These are phyloP conservation scores for Pterocles orientalis DNA, from an alignment of 2,113 vertebrate species.

Conservation along the genomic window DNA sequence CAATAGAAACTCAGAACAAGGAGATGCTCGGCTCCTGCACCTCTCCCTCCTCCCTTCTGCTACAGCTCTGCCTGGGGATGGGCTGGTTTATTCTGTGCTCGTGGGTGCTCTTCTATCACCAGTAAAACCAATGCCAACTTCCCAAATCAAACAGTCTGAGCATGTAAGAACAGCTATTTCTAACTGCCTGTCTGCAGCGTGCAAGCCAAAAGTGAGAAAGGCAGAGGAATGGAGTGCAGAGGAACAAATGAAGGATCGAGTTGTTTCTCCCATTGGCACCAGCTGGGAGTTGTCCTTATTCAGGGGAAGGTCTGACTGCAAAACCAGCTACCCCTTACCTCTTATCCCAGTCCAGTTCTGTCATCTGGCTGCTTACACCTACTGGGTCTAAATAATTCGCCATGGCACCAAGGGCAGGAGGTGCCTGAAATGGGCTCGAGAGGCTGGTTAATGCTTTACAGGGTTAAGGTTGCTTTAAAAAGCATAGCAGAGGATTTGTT, in stretches of 20 bases:
- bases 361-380: constrained; percentile 1
- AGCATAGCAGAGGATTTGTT: neutral
- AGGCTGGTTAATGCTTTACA: constrained; percentile 12
- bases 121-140: constrained; percentile 54
- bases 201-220: constrained; percentile 46
- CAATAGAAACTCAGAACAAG: constrained; percentile 40
- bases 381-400: neutral
- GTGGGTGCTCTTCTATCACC: constrained; percentile 49
- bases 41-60: constrained; percentile 45
- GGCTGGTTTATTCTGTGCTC: constrained; percentile 25
- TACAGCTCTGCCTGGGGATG: constrained; percentile 39
- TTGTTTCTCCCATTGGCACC: constrained; percentile 40
- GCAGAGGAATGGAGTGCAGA: constrained; percentile 2
- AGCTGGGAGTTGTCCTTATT: constrained; percentile 45
- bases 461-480: constrained; percentile 30
- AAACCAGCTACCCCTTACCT: neutral
- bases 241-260: constrained; percentile 31
- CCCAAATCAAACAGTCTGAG: constrained; percentile 67
- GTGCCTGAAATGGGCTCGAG: neutral
- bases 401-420: neutral
- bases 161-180: constrained; percentile 70
- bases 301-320: neutral
- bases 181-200: constrained; percentile 34
- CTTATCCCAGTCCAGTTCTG: neutral
- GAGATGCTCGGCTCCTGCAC: constrained; percentile 46